Evolutionary conservation across 2,113 vertebrate genomes (phyloP).

Genomic region (Sarotherodon lohbergeri): DNA sequence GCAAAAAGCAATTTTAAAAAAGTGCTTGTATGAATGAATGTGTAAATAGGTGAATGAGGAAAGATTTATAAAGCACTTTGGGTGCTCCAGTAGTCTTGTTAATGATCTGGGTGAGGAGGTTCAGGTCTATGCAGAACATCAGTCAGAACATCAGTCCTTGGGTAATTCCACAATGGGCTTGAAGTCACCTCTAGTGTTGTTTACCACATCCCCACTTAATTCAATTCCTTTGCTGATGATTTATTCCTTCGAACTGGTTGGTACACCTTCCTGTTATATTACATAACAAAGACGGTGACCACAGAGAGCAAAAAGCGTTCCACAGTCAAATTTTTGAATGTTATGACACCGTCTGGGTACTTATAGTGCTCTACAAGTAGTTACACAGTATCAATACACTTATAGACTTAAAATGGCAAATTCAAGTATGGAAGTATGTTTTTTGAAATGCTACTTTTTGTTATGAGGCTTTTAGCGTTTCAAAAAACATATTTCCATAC

Average conservation of each 20-base stretch:
- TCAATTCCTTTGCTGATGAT: neutral
- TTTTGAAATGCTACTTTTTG: neutral
- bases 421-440: neutral
- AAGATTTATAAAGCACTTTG: neutral
- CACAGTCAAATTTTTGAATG: neutral
- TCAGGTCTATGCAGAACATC: neutral
- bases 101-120: neutral
- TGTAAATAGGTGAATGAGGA: neutral
- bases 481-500: neutral
- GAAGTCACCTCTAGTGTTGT: neutral
- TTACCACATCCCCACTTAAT: neutral
- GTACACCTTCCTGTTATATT: neutral
- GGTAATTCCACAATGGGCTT: neutral
- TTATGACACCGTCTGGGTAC: neutral
- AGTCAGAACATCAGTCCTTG: neutral
- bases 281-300: neutral
- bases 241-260: neutral
- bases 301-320: neutral
- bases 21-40: neutral
- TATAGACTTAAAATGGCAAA: neutral
- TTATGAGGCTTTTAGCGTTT: neutral
- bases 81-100: neutral
- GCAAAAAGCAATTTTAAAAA: neutral
- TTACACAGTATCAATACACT: neutral
- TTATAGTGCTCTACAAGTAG: neutral